A percentile compares a stretch with the other conserved stretches of the same genome.
Evolutionary conservation across 2,888 invertebrate genomes (phyloP).

Genomic region (Caenorhabditis doughertyi): DNA sequence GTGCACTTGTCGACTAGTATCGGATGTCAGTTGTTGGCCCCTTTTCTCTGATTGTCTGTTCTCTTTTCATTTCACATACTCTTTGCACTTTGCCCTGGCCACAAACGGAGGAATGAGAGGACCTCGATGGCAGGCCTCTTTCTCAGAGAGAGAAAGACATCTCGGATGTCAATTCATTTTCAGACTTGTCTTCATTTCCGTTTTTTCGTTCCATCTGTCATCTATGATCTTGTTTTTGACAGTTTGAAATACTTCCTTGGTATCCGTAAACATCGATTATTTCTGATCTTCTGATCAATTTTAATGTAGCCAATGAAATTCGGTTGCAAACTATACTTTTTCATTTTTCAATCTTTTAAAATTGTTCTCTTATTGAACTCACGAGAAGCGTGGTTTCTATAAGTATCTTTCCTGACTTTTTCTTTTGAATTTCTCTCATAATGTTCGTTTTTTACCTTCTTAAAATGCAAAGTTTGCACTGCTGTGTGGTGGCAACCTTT

Average conservation of each 20-base stretch:
- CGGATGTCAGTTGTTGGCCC: conserved; percentile 56
- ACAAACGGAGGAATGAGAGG: conserved; percentile 15
- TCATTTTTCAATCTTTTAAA: neutral
- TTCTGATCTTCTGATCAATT: neutral
- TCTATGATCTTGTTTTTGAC: neutral
- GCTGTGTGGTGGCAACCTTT: conserved; percentile 33
- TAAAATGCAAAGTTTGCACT: conserved; percentile 57
- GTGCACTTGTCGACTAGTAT: conserved; percentile 58
- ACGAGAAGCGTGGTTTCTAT: neutral
- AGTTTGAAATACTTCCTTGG: too few species aligned
- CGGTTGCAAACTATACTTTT: neutral
- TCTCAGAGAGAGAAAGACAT: conserved; percentile 29
- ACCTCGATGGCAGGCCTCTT: conserved; percentile 36
- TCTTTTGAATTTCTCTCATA: neutral
- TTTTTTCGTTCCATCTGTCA: neutral
- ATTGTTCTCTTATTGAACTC: conserved; percentile 21
- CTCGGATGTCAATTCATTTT: conserved; percentile 47
- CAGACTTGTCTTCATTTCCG: conserved; percentile 32
- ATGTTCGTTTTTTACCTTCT: conserved; percentile 20
- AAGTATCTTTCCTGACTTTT: neutral
- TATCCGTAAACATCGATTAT: neutral
- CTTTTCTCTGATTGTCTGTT: conserved; percentile 43
- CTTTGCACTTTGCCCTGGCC: conserved; percentile 37
- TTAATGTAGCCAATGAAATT: too few species aligned
- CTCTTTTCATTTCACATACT: conserved; percentile 39